Conservation (phyloP, 2,888 invertebrate genomes). For the Psylliodes chrysocephalus region DNA sequence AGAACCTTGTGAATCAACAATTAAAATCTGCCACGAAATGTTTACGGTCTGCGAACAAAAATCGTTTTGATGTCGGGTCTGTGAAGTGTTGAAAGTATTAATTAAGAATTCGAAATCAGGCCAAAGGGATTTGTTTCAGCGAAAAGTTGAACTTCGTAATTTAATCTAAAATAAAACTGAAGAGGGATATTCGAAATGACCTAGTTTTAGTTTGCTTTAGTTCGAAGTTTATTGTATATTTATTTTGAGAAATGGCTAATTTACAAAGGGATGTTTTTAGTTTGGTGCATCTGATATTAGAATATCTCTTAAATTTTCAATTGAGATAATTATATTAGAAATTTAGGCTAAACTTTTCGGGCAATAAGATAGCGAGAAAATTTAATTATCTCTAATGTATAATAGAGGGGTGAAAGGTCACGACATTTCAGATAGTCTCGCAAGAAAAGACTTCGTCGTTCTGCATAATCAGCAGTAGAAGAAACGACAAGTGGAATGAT, state of each 20-base stretch:
- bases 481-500: no score
- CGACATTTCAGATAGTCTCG: no score
- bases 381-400: no score
- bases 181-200: constrained; percentile 3
- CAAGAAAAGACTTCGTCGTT: no score
- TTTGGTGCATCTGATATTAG: no score
- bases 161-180: constrained; percentile 7
- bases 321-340: no score
- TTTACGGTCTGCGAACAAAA: constrained; percentile 10
- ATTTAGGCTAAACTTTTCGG: no score
- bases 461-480: no score
- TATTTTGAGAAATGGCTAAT: neutral
- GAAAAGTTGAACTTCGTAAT: constrained; percentile 15
- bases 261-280: no score
- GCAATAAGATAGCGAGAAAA: no score
- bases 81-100: constrained; percentile 22
- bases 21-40: constrained; percentile 4
- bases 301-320: no score
- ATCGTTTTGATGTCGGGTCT: constrained; percentile 18
- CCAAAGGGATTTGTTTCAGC: constrained; percentile 17
- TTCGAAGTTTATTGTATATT: neutral
- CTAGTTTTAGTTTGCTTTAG: neutral
- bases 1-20: neutral
- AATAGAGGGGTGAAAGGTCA: no score
- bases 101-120: constrained; percentile 18